A percentile compares a stretch with the other conserved stretches of the same genome.
These are phyloP conservation scores for Varanus salvator DNA, from an alignment of 2,113 vertebrate genomes.

Conservation along the genomic window DNA sequence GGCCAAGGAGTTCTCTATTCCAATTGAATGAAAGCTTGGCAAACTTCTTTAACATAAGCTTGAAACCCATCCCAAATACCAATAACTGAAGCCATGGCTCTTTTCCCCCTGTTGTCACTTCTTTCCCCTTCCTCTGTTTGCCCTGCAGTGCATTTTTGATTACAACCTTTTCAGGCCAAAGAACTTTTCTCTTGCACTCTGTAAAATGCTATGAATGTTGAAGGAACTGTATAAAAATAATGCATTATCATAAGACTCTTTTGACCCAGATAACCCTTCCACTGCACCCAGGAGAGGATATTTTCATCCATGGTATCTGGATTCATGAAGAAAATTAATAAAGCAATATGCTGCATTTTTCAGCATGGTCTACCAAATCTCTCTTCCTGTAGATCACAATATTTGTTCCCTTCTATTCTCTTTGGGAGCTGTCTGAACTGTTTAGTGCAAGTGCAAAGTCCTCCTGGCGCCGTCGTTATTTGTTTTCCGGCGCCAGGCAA, in stretches of 20 bases:
- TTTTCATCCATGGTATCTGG: not conserved
- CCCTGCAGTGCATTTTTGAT: not conserved
- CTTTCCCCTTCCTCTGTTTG: not conserved
- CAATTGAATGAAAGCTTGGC: no score
- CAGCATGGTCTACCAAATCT: slow-evolving; percentile 27
- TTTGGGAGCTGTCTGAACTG: slow-evolving; percentile 46
- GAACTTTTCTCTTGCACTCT: not conserved
- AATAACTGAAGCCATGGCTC: not conserved
- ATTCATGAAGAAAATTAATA: slow-evolving; percentile 14
- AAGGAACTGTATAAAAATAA: not conserved
- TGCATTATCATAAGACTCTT: not conserved
- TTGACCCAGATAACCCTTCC: not conserved
- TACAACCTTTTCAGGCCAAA: not conserved
- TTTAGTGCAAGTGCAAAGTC: no score
- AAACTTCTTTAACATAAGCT: no score
- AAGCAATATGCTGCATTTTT: slow-evolving; percentile 35
- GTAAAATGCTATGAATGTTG: not conserved
- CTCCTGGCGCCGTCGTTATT: no score
- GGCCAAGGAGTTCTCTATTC: no score
- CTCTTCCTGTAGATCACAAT: slow-evolving; percentile 37
- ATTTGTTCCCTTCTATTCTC: slow-evolving; percentile 43
- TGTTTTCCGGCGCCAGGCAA: no score
- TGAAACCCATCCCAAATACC: no score
- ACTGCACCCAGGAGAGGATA: not conserved
- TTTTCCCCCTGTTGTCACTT: not conserved